Evolutionary conservation across 2,113 vertebrate genomes (phyloP).

Genomic region (Cnemophilus loriae): DNA sequence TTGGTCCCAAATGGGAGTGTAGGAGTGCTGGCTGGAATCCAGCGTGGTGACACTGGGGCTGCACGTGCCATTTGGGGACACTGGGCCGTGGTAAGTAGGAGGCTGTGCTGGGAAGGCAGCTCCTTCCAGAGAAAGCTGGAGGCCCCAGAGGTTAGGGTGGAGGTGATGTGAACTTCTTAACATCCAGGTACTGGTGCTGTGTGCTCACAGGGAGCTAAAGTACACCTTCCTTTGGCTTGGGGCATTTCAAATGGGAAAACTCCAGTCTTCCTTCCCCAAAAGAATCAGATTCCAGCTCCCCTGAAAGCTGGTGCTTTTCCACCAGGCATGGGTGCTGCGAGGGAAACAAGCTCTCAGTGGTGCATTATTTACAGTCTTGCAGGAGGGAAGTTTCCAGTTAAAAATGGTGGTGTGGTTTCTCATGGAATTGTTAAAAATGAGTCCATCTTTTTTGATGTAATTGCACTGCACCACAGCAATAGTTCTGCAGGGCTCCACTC

Average conservation of each 20-base stretch:
- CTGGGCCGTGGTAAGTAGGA: not conserved
- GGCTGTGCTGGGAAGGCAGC: not conserved
- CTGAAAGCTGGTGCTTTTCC: not conserved
- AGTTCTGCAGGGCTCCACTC: not conserved
- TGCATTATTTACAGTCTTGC: not conserved
- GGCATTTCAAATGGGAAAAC: not conserved
- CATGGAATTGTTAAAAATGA: not conserved
- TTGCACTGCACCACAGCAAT: not conserved
- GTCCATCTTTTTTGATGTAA: not conserved
- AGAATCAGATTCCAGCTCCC: not conserved
- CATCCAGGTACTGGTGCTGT: rapidly evolving
- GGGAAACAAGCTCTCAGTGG: not conserved
- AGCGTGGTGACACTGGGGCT: not conserved
- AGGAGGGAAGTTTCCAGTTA: not conserved
- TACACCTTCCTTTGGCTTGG: not conserved
- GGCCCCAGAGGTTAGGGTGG: not conserved
- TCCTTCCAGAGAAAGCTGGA: not conserved
- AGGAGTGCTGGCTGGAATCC: not conserved
- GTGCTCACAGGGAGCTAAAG: not conserved
- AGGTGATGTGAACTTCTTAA: not conserved
- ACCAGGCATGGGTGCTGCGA: not conserved
- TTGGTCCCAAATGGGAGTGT: not conserved
- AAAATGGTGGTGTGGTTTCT: not conserved
- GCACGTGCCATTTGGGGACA: rapidly evolving
- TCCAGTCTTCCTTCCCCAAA: not conserved